Evolutionary conservation across 2,888 invertebrate genomes (phyloP).

Genomic region (Stenodema calcarata): DNA sequence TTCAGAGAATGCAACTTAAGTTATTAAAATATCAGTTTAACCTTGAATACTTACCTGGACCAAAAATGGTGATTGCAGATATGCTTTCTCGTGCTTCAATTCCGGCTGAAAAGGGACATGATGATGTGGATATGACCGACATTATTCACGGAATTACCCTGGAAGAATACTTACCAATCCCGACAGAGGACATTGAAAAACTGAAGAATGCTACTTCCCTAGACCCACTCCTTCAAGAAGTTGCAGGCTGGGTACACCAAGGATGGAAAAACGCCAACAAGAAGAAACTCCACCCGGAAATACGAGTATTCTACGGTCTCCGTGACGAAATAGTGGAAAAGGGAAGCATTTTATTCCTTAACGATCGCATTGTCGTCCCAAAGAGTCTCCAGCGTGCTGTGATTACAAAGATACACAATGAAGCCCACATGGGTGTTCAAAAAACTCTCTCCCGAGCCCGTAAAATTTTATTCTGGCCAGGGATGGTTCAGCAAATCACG

Average conservation of each 20-base stretch:
- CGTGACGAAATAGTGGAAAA: not conserved
- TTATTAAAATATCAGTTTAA: not conserved
- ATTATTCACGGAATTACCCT: slow-evolving; percentile 3
- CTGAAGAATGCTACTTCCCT: slow-evolving; percentile 1
- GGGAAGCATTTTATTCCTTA: slow-evolving; percentile 19
- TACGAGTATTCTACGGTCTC: slow-evolving; percentile 19
- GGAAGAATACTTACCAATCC: slow-evolving; percentile 38
- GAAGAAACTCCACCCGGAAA: slow-evolving; percentile 15
- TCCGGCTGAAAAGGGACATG: not conserved
- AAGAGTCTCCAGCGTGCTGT: not conserved
- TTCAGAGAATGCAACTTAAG: slow-evolving; percentile 28
- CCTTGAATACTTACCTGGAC: slow-evolving; percentile 21
- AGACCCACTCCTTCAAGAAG: not conserved
- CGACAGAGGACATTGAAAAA: not conserved
- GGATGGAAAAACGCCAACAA: slow-evolving; percentile 18
- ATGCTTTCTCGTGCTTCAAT: slow-evolving; percentile 23
- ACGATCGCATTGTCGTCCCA: slow-evolving; percentile 31
- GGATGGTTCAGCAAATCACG: not conserved
- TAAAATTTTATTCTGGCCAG: slow-evolving; percentile 11
- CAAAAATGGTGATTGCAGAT: slow-evolving; percentile 32
- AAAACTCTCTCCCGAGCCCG: slow-evolving; percentile 18
- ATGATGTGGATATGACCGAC: slow-evolving; percentile 39
- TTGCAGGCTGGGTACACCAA: not conserved
- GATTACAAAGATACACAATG: slow-evolving; percentile 17
- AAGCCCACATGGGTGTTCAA: slow-evolving; percentile 20